Evolutionary conservation across 2,888 invertebrate genomes (phyloP).

Genomic region (Drosophila helvetica): DNA sequence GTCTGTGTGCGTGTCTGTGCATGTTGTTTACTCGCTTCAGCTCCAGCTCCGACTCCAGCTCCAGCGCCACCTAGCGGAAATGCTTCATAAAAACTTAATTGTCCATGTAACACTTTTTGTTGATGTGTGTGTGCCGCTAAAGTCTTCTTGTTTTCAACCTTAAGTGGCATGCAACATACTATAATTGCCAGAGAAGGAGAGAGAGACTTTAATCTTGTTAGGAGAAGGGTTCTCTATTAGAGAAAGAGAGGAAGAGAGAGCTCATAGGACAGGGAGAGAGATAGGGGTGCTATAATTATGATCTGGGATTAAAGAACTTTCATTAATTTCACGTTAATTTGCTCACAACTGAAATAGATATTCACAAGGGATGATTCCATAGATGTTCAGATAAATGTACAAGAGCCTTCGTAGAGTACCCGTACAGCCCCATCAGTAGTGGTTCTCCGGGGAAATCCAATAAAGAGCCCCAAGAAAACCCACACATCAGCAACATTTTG

Average conservation of each 20-base stretch:
- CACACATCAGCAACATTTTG: too few relatives aligned
- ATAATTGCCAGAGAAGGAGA: constrained; percentile 9
- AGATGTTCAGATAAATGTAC: not conserved
- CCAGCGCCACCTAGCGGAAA: constrained; percentile 78
- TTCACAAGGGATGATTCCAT: too few relatives aligned
- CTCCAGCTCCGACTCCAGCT: constrained; percentile 17
- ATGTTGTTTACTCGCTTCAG: constrained; percentile 58
- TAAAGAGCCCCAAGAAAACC: too few relatives aligned
- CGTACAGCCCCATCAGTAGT: too few relatives aligned
- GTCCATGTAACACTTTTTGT: constrained; percentile 77
- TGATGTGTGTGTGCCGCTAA: constrained; percentile 36
- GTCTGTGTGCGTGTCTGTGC: constrained; percentile 39
- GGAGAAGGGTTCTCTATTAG: constrained; percentile 8
- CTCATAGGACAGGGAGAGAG: not conserved
- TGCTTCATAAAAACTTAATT: constrained; percentile 81
- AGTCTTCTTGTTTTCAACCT: constrained; percentile 50
- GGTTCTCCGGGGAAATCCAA: not conserved
- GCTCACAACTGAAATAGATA: too few relatives aligned
- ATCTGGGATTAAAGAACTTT: not conserved
- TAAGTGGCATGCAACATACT: constrained; percentile 43
- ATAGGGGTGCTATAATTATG: not conserved
- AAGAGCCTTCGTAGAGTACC: too few relatives aligned
- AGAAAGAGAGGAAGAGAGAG: not conserved
- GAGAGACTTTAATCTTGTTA: constrained; percentile 33
- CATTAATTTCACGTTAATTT: too few relatives aligned